Percentiles rank a stretch among this genome's conserved stretches.
These are phyloP conservation scores for Piscicola geometra DNA, from an alignment of 2,888 invertebrate species.

Conservation along the genomic window DNA sequence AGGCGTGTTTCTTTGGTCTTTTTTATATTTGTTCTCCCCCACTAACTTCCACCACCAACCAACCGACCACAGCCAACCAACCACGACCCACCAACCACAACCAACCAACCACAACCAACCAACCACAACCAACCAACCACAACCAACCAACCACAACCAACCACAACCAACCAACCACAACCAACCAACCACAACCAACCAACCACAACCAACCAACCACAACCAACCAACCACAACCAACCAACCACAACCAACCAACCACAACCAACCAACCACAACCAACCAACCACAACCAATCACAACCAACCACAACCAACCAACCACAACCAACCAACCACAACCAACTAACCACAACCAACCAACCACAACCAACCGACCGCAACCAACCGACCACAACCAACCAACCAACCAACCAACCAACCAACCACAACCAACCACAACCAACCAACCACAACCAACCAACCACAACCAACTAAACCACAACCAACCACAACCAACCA, in stretches of 20 bases:
- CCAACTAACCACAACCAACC: neutral
- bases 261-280: neutral
- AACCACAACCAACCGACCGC: neutral
- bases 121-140: neutral
- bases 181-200: neutral
- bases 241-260: no score
- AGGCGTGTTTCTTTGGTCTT: neutral
- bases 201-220: neutral
- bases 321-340: neutral
- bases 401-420: no score
- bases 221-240: neutral
- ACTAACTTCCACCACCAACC: neutral
- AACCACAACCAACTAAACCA: neutral
- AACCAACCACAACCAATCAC: neutral
- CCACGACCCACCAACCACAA: neutral
- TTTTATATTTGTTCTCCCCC: neutral
- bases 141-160: neutral
- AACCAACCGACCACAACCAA: neutral
- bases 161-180: neutral
- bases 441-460: neutral
- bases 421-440: neutral
- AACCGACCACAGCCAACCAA: neutral
- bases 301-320: neutral
- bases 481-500: no score
- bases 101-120: neutral